Percentiles rank a stretch among this genome's conserved stretches.
Evolutionary conservation across 2,888 invertebrate genomes (phyloP).

Genomic region (Drosophila anomelani): DNA sequence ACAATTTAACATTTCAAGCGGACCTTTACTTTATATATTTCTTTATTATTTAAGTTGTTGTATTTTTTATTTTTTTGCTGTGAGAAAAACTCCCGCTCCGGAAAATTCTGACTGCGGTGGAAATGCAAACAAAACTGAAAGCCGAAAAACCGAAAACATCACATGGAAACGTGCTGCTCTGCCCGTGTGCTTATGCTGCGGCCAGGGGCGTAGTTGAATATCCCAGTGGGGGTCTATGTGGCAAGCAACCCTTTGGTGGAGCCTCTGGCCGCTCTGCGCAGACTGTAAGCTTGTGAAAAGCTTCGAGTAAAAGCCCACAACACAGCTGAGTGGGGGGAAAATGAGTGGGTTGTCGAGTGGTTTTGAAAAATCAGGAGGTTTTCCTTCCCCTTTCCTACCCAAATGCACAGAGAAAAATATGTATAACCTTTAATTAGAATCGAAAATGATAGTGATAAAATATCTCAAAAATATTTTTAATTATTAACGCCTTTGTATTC

Average conservation of each 20-base stretch:
- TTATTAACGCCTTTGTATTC: fast-evolving
- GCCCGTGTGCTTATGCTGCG: slow-evolving; percentile 57
- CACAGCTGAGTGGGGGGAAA: slow-evolving; percentile 31
- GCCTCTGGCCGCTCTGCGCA: slow-evolving; percentile 54
- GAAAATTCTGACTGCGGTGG: slow-evolving; percentile 33
- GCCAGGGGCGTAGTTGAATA: neutral
- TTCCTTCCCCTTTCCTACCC: neutral
- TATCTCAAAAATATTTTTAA: neutral
- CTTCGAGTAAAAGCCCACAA: slow-evolving; percentile 57
- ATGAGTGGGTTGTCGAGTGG: slow-evolving; percentile 24
- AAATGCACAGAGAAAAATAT: slow-evolving; percentile 20
- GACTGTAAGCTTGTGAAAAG: slow-evolving; percentile 62
- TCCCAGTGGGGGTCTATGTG: slow-evolving; percentile 2
- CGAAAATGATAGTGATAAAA: neutral
- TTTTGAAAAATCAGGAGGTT: slow-evolving; percentile 3
- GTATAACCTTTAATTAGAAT: neutral
- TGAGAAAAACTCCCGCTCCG: slow-evolving; percentile 6
- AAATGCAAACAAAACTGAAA: slow-evolving; percentile 71
- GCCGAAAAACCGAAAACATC: slow-evolving; percentile 45
- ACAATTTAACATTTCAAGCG: slow-evolving; percentile 26
- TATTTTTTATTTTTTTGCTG: neutral
- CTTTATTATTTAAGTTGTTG: neutral
- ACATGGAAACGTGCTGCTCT: slow-evolving; percentile 72
- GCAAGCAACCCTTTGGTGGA: slow-evolving; percentile 20
- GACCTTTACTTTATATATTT: neutral